phyloP scores from a whole-genome alignment of 2,113 vertebrate species.

The Podilymbus podiceps region DNA sequence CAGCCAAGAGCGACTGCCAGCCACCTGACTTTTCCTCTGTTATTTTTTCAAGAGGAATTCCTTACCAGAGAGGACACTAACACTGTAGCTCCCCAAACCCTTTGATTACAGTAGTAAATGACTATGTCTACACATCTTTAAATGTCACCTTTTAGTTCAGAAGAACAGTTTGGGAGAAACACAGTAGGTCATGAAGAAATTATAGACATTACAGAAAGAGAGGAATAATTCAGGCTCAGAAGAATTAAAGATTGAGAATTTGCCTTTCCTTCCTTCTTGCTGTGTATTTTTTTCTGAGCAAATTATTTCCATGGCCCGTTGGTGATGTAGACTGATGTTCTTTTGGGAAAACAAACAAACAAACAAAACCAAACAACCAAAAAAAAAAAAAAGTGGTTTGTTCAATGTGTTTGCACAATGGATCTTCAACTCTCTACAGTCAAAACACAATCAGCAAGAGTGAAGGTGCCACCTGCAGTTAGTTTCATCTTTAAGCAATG shows the following conservation, averaged over 20 bases:
- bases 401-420: neutral
- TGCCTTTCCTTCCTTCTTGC: neutral
- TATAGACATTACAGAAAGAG: neutral
- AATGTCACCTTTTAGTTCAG: neutral
- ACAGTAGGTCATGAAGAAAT: neutral
- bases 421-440: neutral
- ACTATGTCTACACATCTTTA: neutral
- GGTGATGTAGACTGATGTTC: neutral
- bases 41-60: neutral
- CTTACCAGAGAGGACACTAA: neutral
- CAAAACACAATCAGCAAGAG: neutral
- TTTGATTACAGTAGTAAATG: neutral
- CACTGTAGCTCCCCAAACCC: neutral
- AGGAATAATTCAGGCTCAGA: neutral
- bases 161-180: neutral
- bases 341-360: neutral
- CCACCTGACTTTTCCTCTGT: neutral
- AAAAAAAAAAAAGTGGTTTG: neutral
- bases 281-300: neutral
- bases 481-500: neutral
- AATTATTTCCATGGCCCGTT: neutral
- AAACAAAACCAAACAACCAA: neutral
- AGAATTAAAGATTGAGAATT: neutral
- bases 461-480: neutral
- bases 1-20: neutral